Conservation (phyloP, 2,888 invertebrate species). For the Bombyx huttoni region DNA sequence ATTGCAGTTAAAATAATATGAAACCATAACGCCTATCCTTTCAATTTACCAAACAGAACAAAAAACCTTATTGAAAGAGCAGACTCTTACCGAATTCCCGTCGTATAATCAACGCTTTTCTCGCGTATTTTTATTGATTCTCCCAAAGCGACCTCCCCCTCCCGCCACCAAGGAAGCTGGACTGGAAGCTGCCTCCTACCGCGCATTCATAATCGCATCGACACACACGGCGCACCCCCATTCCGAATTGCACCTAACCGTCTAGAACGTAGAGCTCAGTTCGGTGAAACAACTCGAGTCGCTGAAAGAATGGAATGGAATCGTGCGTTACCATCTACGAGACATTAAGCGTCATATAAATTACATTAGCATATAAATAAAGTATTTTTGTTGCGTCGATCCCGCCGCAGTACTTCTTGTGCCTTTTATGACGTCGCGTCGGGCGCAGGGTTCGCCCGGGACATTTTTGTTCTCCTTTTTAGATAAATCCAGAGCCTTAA, state of each 20-base stretch:
- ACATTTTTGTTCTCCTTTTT: constrained; percentile 68
- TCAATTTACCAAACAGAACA: constrained; percentile 34
- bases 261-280: constrained; percentile 29
- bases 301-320: constrained; percentile 59
- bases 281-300: constrained; percentile 13
- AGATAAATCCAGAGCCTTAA: constrained; percentile 67
- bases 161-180: constrained; percentile 51
- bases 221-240: constrained; percentile 43
- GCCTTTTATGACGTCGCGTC: constrained; percentile 61
- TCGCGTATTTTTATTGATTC: constrained; percentile 72
- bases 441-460: constrained; percentile 48
- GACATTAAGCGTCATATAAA: constrained; percentile 73
- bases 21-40: constrained; percentile 14
- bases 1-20: too few relatives aligned
- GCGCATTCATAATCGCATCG: constrained; percentile 72
- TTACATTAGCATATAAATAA: constrained; percentile 74
- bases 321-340: constrained; percentile 70
- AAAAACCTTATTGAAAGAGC: constrained; percentile 45
- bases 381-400: constrained; percentile 66
- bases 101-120: constrained; percentile 71
- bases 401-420: constrained; percentile 46
- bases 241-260: constrained; percentile 41
- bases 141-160: constrained; percentile 37
- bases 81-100: constrained; percentile 55
- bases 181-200: constrained; percentile 67